These are phyloP conservation scores for Myotis vivesi DNA, from an alignment of 2,797 vertebrate genomes.

Conservation along the genomic window DNA sequence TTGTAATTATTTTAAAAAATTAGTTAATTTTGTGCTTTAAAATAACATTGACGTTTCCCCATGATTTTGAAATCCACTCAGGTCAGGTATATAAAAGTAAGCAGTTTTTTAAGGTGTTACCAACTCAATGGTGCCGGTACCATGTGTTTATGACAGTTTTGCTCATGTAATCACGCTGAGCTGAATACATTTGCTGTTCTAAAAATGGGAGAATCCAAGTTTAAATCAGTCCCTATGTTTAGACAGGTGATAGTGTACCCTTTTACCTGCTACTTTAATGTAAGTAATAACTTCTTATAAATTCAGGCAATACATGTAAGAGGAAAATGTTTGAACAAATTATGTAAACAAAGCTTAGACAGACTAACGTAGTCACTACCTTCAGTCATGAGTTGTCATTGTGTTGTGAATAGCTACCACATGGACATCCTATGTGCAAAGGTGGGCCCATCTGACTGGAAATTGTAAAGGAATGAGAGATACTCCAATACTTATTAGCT, in stretches of 20 bases:
- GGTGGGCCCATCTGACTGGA: background rate
- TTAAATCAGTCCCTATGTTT: background rate
- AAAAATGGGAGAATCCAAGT: background rate
- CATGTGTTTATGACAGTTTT: background rate
- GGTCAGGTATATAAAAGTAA: background rate
- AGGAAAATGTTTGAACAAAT: background rate
- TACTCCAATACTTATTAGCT: background rate
- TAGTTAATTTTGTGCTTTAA: background rate
- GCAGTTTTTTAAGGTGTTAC: background rate
- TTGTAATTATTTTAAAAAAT: slow-evolving; percentile 16
- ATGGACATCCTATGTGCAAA: background rate
- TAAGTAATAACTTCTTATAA: background rate
- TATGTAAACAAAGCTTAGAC: background rate
- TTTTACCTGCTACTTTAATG: background rate
- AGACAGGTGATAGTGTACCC: background rate
- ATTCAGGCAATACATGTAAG: background rate
- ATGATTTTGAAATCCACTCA: background rate
- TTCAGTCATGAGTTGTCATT: background rate
- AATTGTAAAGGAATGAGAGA: background rate
- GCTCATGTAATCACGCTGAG: background rate
- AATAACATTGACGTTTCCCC: background rate
- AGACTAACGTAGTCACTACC: fast-evolving
- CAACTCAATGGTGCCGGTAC: background rate
- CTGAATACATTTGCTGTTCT: background rate
- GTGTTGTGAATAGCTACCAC: background rate